A percentile compares a stretch with the other conserved stretches of the same genome.
Conservation (phyloP, 30 jellyfish, hydroid and myxozoan species). For the Clytia hemisphaerica region DNA sequence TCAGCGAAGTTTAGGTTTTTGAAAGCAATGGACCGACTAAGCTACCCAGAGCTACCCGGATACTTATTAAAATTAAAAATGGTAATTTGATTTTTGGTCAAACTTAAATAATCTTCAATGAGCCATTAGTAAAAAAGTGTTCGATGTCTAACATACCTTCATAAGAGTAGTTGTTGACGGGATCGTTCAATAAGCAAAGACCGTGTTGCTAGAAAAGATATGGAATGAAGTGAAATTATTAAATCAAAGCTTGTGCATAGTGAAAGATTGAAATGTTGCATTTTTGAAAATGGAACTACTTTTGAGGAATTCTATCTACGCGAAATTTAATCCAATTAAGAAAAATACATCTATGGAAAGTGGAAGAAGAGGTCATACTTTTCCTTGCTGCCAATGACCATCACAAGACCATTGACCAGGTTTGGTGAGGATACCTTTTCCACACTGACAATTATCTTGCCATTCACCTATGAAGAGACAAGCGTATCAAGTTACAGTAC, state of each 20-base stretch:
- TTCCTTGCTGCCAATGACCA: constrained; percentile 74
- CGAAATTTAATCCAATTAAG: too few relatives aligned
- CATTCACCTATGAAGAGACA: constrained; percentile 65
- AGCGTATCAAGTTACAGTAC: too few relatives aligned
- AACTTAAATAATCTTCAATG: too few relatives aligned
- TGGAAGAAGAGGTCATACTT: constrained; percentile 30
- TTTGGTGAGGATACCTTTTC: constrained; percentile 52
- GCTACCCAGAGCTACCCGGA: too few relatives aligned
- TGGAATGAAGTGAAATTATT: not conserved
- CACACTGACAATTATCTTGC: constrained; percentile 49
- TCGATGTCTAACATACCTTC: constrained; percentile 62
- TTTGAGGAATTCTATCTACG: too few relatives aligned
- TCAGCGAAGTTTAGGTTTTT: too few relatives aligned
- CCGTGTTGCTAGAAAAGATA: constrained; percentile 45
- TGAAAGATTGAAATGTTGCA: not conserved
- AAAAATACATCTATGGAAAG: constrained; percentile 1
- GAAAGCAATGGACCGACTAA: too few relatives aligned
- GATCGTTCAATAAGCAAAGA: constrained; percentile 49
- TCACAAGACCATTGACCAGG: constrained; percentile 62
- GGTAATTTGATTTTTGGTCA: too few relatives aligned
- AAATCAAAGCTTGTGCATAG: not conserved
- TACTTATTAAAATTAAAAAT: too few relatives aligned
- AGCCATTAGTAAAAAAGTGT: too few relatives aligned
- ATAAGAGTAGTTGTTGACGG: constrained; percentile 45
- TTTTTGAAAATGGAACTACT: too few relatives aligned